Base-by-base conservation (phyloP, 2,888 invertebrate genomes). In the Brenthis ino region DNA sequence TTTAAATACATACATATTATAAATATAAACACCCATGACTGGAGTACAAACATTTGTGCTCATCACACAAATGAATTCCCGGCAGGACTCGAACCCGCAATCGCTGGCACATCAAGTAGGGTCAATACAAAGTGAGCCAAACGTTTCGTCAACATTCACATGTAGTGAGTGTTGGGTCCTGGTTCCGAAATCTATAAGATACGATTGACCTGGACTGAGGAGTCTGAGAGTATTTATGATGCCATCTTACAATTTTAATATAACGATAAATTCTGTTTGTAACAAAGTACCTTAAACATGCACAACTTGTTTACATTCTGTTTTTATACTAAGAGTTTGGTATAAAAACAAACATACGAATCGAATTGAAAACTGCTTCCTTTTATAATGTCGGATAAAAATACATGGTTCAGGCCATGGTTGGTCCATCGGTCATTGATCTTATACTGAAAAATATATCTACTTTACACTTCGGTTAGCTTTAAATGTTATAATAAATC, bases 321-420 rank as follows among this genome's bases (percentile, higher is more conserved):
- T 50, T 60, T 28, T 28, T 28, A 4, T 28, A 28, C 28, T 3
- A 60, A 28, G 24, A 14, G 58, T 50, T n/a, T 60, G 48, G 12
- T 60, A 50, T 60, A 33, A 60, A 60, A 60, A 60, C 60, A 60
- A 50, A 60, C 60, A 60, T 50, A 50, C 24, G 28, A 11, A 48
- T 60, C 50, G 48, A 60, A 60, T 60, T 50, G 60, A 60, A 60
- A 60, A 60, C 48, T 28, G 60, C 50, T 60, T 60, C 60, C 60
- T 60, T 60, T 60, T 60, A 60, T 60, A 60, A 60, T 50, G 50
- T 60, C 37, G 37, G 37, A 60, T 50, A 60, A 60, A 60, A 60
- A 60, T 60, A 60, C 48, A 60, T 60, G 60, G 60, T 60, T 28
- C 60, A 60, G 28, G 48, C 28, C 28, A 50, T 60, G 48, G 28